Evolutionary conservation across 2,888 invertebrate species (phyloP).

Genomic region (Hylaea fasciaria): DNA sequence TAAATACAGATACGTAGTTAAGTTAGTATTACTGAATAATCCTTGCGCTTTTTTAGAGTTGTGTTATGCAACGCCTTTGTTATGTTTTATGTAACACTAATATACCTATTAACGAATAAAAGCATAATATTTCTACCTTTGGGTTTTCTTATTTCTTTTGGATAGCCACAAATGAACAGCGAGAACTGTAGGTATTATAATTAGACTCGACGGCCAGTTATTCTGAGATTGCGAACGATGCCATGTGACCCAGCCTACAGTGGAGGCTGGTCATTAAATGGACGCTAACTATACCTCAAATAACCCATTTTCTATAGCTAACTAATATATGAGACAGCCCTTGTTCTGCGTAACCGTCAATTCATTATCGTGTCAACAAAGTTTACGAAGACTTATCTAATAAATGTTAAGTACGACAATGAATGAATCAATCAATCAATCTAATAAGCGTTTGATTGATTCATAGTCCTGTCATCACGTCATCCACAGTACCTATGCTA

Average conservation of each 20-base stretch:
- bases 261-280: slow-evolving; percentile 46
- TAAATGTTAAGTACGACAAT: too few relatives aligned
- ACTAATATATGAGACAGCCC: slow-evolving; percentile 21
- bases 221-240: slow-evolving; percentile 73
- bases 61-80: background rate
- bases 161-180: slow-evolving; percentile 47
- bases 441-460: slow-evolving; percentile 44
- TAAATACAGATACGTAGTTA: too few relatives aligned
- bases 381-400: background rate
- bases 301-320: slow-evolving; percentile 7
- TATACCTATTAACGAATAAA: background rate
- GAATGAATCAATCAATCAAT: too few relatives aligned
- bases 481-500: slow-evolving; percentile 12
- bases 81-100: background rate
- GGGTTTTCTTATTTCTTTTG: slow-evolving; percentile 36
- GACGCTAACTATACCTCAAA: slow-evolving; percentile 20
- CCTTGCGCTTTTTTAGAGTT: too few relatives aligned
- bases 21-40: too few relatives aligned
- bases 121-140: slow-evolving; percentile 3
- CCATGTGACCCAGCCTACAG: slow-evolving; percentile 68
- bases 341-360: slow-evolving; percentile 14
- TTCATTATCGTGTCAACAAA: slow-evolving; percentile 16
- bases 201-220: slow-evolving; percentile 78
- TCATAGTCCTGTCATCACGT: slow-evolving; percentile 19
- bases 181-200: slow-evolving; percentile 69